These are phyloP conservation scores for Muscicapa comitata DNA, from an alignment of 2,797 vertebrate species.

Conservation along the genomic window DNA sequence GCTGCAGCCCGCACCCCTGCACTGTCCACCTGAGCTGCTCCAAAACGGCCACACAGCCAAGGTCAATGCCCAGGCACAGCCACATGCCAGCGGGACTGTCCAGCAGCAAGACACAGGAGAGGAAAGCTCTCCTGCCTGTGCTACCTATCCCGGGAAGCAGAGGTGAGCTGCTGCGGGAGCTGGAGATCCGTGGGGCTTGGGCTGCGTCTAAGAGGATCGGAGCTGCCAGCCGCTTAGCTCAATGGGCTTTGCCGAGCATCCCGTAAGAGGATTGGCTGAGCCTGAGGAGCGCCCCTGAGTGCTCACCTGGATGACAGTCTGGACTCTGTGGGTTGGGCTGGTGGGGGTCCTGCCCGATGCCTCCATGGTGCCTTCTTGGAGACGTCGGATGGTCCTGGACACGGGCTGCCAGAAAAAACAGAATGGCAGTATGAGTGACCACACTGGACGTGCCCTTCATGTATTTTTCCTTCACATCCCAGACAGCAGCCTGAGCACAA, in stretches of 20 bases:
- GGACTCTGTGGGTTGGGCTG: slow-evolving; percentile 69
- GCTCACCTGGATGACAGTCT: slow-evolving; percentile 84
- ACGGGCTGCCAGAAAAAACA: not conserved
- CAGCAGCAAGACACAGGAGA: rapidly evolving
- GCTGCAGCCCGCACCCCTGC: not conserved
- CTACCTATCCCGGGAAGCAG: rapidly evolving
- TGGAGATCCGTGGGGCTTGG: not conserved
- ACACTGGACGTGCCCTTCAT: not conserved
- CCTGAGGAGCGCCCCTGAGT: rapidly evolving
- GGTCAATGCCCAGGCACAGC: not conserved
- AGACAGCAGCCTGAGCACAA: not conserved
- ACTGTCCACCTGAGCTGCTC: not conserved
- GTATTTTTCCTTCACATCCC: not conserved
- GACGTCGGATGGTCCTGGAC: rapidly evolving
- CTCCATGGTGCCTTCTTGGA: slow-evolving; percentile 80
- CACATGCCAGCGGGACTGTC: not conserved
- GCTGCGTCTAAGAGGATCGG: slow-evolving; percentile 21
- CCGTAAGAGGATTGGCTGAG: not conserved
- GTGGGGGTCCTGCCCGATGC: slow-evolving; percentile 72
- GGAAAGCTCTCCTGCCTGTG: not conserved
- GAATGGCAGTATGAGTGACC: not conserved
- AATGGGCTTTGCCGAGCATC: slow-evolving; percentile 19
- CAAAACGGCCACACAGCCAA: rapidly evolving
- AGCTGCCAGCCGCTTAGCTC: not conserved
- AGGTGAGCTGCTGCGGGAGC: not conserved